Base-by-base conservation (phyloP, 2,888 invertebrate genomes). In the Microctonus hyperodae region DNA sequence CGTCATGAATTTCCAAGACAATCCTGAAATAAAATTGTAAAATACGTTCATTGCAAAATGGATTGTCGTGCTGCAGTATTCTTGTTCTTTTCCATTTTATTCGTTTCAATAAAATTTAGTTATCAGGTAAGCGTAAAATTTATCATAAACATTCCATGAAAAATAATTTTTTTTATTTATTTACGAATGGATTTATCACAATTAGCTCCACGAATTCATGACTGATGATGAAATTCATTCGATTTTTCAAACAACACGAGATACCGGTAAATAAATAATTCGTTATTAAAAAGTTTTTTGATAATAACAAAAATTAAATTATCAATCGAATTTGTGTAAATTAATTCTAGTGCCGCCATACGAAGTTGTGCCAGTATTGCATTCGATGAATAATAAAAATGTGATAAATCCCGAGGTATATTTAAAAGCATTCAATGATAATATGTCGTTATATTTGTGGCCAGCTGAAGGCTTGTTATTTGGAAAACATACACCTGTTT, bases 191-290 rank as follows among this genome's bases (percentile, higher is more conserved):
- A 25, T 61, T 0, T 25, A 20, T 31, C 16, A 20, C 7, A 16
- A 44, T 16, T 20, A 94, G 93, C 88, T 93, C 79, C 94, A 94
- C 87, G 91, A 91, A 85, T 90, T 90, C 81, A 93, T 94, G 93
- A 90, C 91, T 70, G 83, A 88, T 77, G 90, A 91, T 62, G 93
- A 94, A 85, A 85, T 94, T 75, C 88, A 88, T 79, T 88, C 87
- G 76, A 88, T 93, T 67, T 94, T 94, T 85, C 92, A 93, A 85
- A 92, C 93, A 71, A 92, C 92, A 69, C 87, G 68, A 5, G 31
- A 70, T 64, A 55, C 68, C 11, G 66, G 70, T 70, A 70, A 44
- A 28, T 23, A 7, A 44, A 2, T 37, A 13, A 51, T 35, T 10
- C 28, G 7, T 28, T 28, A 28, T 7, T 28, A 28, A 28, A 5